Conservation (phyloP, 2,113 vertebrate species). For the Hyperopisus bebe region DNA sequence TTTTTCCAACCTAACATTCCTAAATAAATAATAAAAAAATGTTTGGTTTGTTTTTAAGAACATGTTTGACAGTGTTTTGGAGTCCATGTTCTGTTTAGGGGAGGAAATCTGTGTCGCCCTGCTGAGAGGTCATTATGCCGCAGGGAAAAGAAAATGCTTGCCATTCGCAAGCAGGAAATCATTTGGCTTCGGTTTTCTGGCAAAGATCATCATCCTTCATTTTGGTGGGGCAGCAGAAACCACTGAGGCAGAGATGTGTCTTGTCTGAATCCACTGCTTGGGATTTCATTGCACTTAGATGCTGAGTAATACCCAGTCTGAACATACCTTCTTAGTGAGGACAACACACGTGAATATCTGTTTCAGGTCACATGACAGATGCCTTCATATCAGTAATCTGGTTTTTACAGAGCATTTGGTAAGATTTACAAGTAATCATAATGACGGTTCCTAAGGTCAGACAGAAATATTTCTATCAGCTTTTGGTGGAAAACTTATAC, state of each 20-base stretch:
- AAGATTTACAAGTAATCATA: background rate
- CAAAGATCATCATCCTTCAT: background rate
- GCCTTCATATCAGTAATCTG: background rate
- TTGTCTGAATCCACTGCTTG: background rate
- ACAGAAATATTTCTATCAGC: background rate
- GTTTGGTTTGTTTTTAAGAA: background rate
- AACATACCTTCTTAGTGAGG: background rate
- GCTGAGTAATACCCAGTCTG: background rate
- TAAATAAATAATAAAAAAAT: background rate
- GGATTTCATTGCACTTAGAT: background rate
- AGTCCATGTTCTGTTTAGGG: background rate
- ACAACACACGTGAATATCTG: background rate
- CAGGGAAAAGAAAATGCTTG: background rate
- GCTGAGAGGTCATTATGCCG: conserved; percentile 9
- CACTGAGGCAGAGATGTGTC: conserved; percentile 9
- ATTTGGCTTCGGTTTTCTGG: conserved; percentile 14
- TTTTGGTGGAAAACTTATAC: background rate
- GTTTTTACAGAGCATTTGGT: background rate
- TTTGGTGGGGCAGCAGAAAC: conserved; percentile 8
- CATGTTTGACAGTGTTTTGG: conserved; percentile 3
- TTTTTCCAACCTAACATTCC: background rate
- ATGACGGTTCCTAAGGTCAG: background rate
- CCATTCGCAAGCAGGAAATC: conserved; percentile 24
- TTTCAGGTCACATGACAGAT: background rate
- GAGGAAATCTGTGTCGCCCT: background rate